Percentiles rank a stretch among this genome's conserved stretches.
Evolutionary conservation across 2,888 invertebrate genomes (phyloP).

Genomic region (Lottia gigantea): DNA sequence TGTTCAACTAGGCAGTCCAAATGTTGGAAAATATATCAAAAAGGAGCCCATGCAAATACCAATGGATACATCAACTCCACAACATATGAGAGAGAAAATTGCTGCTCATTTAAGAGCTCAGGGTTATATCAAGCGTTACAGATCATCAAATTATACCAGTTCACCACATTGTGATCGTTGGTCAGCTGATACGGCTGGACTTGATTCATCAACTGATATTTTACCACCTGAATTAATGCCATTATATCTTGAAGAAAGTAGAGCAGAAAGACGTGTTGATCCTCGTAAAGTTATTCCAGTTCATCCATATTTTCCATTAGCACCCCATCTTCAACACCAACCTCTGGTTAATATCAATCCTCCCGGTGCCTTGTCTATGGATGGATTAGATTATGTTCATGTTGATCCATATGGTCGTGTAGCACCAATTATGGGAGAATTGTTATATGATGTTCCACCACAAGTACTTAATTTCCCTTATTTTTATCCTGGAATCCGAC

Average conservation of each 20-base stretch:
- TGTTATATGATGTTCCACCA: constrained; percentile 22
- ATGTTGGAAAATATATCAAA: background rate
- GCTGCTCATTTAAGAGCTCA: constrained; percentile 19
- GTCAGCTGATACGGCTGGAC: constrained; percentile 21
- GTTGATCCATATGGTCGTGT: constrained; percentile 31
- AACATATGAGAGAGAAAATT: constrained; percentile 15
- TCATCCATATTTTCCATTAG: background rate
- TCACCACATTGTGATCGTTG: constrained; percentile 24
- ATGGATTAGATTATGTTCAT: constrained; percentile 33
- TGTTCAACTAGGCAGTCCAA: constrained; percentile 3
- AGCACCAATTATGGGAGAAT: constrained; percentile 20
- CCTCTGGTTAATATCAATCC: constrained; percentile 32
- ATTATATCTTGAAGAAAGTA: constrained; percentile 14
- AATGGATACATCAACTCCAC: constrained; percentile 16
- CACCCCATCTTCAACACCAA: constrained; percentile 14
- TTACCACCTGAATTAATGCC: constrained; percentile 18
- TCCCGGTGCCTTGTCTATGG: constrained; percentile 37
- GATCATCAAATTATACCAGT: constrained; percentile 18
- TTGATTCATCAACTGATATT: constrained; percentile 12
- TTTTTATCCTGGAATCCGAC: constrained; percentile 39
- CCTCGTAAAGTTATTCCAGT: constrained; percentile 15
- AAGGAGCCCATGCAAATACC: constrained; percentile 13
- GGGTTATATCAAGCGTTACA: constrained; percentile 15
- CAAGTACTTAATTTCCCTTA: constrained; percentile 20
- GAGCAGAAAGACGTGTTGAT: constrained; percentile 16